These are phyloP conservation scores for Hypolimnas misippus DNA, from an alignment of 2,888 invertebrate genomes.

Conservation along the genomic window DNA sequence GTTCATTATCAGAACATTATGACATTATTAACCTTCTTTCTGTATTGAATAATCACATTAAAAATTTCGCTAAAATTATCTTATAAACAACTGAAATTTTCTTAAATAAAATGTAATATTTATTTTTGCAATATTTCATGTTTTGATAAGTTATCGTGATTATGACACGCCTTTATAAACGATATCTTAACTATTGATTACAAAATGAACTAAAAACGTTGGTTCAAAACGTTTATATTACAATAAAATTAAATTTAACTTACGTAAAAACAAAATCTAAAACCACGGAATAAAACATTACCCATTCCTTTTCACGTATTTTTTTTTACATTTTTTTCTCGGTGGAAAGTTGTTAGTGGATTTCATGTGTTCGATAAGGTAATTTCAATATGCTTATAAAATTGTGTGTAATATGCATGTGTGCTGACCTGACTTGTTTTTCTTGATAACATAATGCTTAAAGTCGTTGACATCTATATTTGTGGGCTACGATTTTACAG, in stretches of 20 bases:
- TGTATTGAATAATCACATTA: too few relatives aligned
- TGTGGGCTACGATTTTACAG: not conserved
- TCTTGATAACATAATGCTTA: slow-evolving; percentile 1
- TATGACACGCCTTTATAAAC: slow-evolving; percentile 44
- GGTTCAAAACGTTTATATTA: not conserved
- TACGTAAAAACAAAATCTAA: too few relatives aligned
- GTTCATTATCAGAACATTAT: too few relatives aligned
- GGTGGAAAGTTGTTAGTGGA: too few relatives aligned
- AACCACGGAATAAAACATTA: too few relatives aligned
- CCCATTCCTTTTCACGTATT: too few relatives aligned
- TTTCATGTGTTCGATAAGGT: too few relatives aligned
- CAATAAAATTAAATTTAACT: not conserved
- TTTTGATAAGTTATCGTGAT: slow-evolving; percentile 47
- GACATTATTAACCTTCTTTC: too few relatives aligned
- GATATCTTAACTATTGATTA: slow-evolving; percentile 42
- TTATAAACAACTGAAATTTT: not conserved
- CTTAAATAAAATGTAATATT: slow-evolving; percentile 24
- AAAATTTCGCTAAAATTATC: too few relatives aligned
- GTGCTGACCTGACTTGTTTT: not conserved
- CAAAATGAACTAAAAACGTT: slow-evolving; percentile 9
- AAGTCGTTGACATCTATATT: slow-evolving; percentile 1
- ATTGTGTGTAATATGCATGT: not conserved
- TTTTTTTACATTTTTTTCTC: not conserved
- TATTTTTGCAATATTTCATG: slow-evolving; percentile 39
- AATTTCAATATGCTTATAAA: not conserved